Base-by-base conservation (phyloP, 2,113 vertebrate genomes). In the Opisthocomus hoazin region DNA sequence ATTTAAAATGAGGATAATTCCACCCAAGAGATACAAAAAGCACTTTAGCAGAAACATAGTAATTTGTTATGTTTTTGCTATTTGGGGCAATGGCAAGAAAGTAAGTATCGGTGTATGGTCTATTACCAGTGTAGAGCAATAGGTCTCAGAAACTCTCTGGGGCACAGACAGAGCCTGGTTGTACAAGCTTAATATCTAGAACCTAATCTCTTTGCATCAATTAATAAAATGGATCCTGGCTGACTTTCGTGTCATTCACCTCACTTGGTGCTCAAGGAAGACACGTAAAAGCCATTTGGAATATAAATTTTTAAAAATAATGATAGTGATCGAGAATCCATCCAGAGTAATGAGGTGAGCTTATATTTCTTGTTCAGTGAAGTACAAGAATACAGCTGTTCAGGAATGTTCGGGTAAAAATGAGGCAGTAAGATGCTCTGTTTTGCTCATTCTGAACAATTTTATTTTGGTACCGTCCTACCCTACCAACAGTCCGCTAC, bases 291-390 rank as follows among this genome's bases (percentile, higher is more conserved):
- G 64, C 75, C 91, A 92, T 95, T 97, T 90, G 4, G 18, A 80
- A 56, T 87, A 94, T 95, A 82, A 92, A 56, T 96, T 88, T 96
- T 96, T 88, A 3, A 93, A 91, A 94, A 82, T 84, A 92, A 64
- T 84, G 69, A 36, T 36, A 90, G 32, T 82, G 76, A 83, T 94
- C 73, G 74, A 87, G 61, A 63, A 75, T 15, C 32, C 69, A 54
- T 86, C 60, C 68, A 36, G n/a, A 87, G n/a, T 84, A 90, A 85
- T 83, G 89, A 93, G 41, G 30, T 75, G 32, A 87, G 36, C 39
- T 82, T 81, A 5, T 48, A 77, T 81, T 91, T 95, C 75, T 77
- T 73, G 53, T 16, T 91, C 29, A 60, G 39, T 83, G 61, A 79
- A 79, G 36, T 39, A 85, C 29, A 79, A 60, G 73, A 81, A 57